Evolutionary conservation across 2,113 vertebrate genomes (phyloP).

Genomic region (Toxotes chatareus): DNA sequence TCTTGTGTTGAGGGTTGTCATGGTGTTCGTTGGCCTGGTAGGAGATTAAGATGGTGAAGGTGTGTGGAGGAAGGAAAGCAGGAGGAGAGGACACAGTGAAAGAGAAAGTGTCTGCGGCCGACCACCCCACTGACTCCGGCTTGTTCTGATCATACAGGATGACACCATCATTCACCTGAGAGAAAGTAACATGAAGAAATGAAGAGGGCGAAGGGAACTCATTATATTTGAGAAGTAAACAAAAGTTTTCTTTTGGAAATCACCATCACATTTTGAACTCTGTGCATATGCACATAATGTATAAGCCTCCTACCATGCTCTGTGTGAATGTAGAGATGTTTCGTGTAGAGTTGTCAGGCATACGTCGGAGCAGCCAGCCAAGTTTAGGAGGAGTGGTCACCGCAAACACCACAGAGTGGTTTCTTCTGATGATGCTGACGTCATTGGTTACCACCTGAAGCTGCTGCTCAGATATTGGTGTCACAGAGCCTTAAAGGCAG

Average conservation of each 20-base stretch:
- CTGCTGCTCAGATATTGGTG: slow-evolving; percentile 82
- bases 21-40: slow-evolving; percentile 74
- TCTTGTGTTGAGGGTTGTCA: slow-evolving; percentile 68
- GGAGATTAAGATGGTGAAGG: slow-evolving; percentile 88
- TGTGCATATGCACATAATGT: background rate
- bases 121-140: slow-evolving; percentile 81
- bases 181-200: background rate
- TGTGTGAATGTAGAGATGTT: slow-evolving; percentile 88
- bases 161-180: slow-evolving; percentile 85
- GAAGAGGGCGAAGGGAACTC: background rate
- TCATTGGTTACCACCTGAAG: slow-evolving; percentile 89
- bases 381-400: slow-evolving; percentile 83
- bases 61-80: slow-evolving; percentile 82
- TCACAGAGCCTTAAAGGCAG: slow-evolving; percentile 81
- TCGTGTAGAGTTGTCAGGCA: slow-evolving; percentile 80
- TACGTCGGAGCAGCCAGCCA: slow-evolving; percentile 83
- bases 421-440: slow-evolving; percentile 72
- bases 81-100: slow-evolving; percentile 88
- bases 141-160: slow-evolving; percentile 86
- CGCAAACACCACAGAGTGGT: slow-evolving; percentile 85
- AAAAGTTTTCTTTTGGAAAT: background rate
- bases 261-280: background rate
- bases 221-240: background rate
- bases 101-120: slow-evolving; percentile 84
- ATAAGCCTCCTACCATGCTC: slow-evolving; percentile 82